These are phyloP conservation scores for Dolichallabes microphthalmus DNA, from an alignment of 2,113 vertebrate species.

Conservation along the genomic window DNA sequence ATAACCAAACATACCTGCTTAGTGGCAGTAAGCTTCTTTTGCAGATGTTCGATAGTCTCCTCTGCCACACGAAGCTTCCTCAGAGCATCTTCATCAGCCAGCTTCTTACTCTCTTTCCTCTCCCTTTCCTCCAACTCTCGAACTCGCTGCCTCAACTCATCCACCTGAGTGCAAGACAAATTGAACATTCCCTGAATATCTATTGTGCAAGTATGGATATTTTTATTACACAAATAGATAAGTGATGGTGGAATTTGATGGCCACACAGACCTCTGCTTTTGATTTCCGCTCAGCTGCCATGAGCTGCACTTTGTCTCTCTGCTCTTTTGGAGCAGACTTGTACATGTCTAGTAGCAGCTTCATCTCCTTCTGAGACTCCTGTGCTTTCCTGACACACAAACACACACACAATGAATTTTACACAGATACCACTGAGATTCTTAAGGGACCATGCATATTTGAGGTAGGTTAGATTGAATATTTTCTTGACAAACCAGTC, in stretches of 20 bases:
- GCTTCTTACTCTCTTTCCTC: slow-evolving; percentile 87
- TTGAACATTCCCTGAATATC: not conserved
- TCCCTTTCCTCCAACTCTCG: slow-evolving; percentile 88
- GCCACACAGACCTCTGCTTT: slow-evolving; percentile 82
- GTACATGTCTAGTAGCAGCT: slow-evolving; percentile 90
- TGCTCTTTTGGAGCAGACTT: slow-evolving; percentile 92
- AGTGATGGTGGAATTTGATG: not conserved
- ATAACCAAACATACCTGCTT: slow-evolving; percentile 76
- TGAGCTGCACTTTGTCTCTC: slow-evolving; percentile 91
- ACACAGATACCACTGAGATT: slow-evolving; percentile 3
- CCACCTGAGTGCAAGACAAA: slow-evolving; percentile 72
- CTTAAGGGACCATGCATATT: not conserved
- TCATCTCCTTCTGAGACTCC: slow-evolving; percentile 95
- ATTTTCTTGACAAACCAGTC: not conserved
- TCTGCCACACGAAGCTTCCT: slow-evolving; percentile 86
- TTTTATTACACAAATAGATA: not conserved
- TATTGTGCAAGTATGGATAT: not conserved
- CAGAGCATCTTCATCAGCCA: slow-evolving; percentile 88
- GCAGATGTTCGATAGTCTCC: slow-evolving; percentile 89
- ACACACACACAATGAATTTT: not conserved
- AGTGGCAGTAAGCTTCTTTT: slow-evolving; percentile 88
- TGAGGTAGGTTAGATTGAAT: not conserved
- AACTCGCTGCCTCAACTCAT: slow-evolving; percentile 81
- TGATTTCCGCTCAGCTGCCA: slow-evolving; percentile 90
- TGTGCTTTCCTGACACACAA: slow-evolving; percentile 81